A percentile compares a stretch with the other conserved stretches of the same genome.
Evolutionary conservation across 1,140 invertebrate genomes (phyloP).

Genomic region (honey bee (Apis mellifera)): Amel_HAv3.1 CM009938.2:11546501-11547000

Average conservation of each 20-base stretch:
- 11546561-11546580: constrained; percentile 80
- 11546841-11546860: constrained; percentile 97
- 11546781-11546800: constrained; percentile 85
- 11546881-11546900: constrained; percentile 93
- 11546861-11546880: constrained; percentile 91
- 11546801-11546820: constrained; percentile 98
- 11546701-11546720: constrained; percentile 93
- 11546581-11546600: constrained; percentile 86
- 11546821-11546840: constrained; percentile 97
- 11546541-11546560: constrained; percentile 97
- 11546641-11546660: constrained; percentile 87
- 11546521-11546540: constrained; percentile 93
- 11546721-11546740: constrained; percentile 97
- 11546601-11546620: constrained; percentile 90
- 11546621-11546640: constrained; percentile 89
- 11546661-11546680: constrained; percentile 94
- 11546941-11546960: constrained; percentile 94
- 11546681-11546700: constrained; percentile 87
- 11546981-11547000: constrained; percentile 98
- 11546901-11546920: constrained; percentile 96
- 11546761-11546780: constrained; percentile 93
- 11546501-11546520: constrained; percentile 95
- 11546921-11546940: constrained; percentile 93
- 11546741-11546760: constrained; percentile 98
- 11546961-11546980: constrained; percentile 95